A percentile compares a stretch with the other conserved stretches of the same genome.
These are phyloP conservation scores for Epirrhoe alternata DNA, from an alignment of 2,888 invertebrate genomes.

Conservation along the genomic window DNA sequence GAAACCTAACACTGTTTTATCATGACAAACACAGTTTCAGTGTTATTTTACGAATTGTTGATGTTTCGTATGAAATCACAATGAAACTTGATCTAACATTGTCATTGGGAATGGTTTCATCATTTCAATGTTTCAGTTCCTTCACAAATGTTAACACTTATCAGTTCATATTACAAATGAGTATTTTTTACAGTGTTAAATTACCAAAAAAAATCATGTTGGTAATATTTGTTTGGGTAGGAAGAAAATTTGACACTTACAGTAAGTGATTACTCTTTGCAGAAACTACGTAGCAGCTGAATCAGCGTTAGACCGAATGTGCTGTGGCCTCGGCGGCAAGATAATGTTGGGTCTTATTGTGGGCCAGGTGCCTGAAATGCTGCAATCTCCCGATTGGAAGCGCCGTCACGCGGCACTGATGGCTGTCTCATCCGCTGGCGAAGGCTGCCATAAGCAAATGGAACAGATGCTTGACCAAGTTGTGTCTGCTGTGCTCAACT, in stretches of 20 bases:
- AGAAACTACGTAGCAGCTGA: conserved; percentile 98
- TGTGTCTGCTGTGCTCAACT: conserved; percentile 95
- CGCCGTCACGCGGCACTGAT: conserved; percentile 98
- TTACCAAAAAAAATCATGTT: too few relatives aligned
- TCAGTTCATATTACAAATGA: too few relatives aligned
- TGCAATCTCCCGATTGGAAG: conserved; percentile 93
- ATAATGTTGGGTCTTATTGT: conserved; percentile 96
- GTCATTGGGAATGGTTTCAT: not conserved
- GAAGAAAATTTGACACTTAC: not conserved
- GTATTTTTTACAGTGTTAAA: too few relatives aligned
- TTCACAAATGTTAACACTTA: too few relatives aligned
- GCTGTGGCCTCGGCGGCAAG: conserved; percentile 97
- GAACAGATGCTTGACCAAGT: conserved; percentile 96
- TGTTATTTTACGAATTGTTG: not conserved
- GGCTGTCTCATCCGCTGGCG: conserved; percentile 99
- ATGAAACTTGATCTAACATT: not conserved
- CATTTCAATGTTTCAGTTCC: not conserved
- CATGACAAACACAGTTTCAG: not conserved
- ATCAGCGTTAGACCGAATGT: conserved; percentile 97
- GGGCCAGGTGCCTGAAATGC: conserved; percentile 93
- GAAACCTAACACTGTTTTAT: not conserved
- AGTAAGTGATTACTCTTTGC: conserved; percentile 45
- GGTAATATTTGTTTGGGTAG: too few relatives aligned
- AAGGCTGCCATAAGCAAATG: conserved; percentile 99
- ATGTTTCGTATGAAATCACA: not conserved